Evolutionary conservation across 1,140 invertebrate species (phyloP).

Genomic region (Caenorhabditis latens): DNA sequence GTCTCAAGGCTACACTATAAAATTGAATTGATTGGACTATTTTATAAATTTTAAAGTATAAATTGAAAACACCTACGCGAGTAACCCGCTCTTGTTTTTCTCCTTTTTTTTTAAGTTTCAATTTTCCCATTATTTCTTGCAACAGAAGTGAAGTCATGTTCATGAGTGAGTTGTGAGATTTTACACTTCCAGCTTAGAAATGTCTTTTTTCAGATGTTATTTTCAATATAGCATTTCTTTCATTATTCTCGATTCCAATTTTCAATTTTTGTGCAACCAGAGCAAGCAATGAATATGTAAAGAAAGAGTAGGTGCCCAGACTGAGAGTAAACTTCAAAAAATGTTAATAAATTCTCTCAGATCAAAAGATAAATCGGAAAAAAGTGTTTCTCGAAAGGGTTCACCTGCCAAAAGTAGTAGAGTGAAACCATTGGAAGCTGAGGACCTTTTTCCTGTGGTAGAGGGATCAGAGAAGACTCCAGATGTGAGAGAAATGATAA

Average conservation of each 20-base stretch:
- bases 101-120: background rate
- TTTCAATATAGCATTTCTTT: background rate
- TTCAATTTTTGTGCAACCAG: background rate
- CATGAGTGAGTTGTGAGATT: background rate
- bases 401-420: background rate
- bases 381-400: background rate
- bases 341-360: background rate
- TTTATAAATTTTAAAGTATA: too few relatives aligned
- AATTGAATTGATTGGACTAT: too few relatives aligned
- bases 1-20: too few relatives aligned
- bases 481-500: background rate
- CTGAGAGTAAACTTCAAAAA: too few relatives aligned
- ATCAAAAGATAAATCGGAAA: background rate
- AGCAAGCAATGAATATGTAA: background rate
- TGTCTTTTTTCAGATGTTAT: background rate
- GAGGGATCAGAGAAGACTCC: slow-evolving; percentile 25
- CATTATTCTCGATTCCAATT: background rate
- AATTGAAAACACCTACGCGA: too few relatives aligned
- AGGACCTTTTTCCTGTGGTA: background rate
- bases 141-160: too few relatives aligned
- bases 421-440: background rate
- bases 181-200: background rate
- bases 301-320: background rate
- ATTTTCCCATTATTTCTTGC: too few relatives aligned
- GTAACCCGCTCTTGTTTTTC: background rate